Evolutionary conservation across 92 coral and sea anemone species (phyloP).

Genomic region (Palythoa grandis): DNA sequence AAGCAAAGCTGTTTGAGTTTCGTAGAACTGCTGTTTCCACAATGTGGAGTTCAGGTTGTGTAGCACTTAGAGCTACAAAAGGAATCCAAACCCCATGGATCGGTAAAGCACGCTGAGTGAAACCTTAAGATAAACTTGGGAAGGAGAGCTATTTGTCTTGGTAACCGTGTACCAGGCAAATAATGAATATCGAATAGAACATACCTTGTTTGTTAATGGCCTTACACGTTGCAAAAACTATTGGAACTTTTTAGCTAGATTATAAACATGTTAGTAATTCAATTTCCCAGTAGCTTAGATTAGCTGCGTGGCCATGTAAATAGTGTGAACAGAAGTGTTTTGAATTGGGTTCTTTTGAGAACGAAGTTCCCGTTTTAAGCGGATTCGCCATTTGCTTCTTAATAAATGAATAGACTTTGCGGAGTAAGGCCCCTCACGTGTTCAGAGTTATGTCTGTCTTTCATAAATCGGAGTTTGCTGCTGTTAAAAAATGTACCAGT

Average conservation of each 20-base stretch:
- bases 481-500: no score
- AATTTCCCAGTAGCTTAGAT: background rate
- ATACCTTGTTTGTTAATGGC: constrained; percentile 8
- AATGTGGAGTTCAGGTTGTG: background rate
- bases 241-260: constrained; percentile 5
- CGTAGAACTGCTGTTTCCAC: background rate
- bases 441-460: background rate
- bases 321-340: constrained; percentile 31
- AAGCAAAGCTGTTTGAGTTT: background rate
- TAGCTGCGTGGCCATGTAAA: constrained; percentile 32
- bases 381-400: constrained; percentile 1
- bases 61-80: background rate
- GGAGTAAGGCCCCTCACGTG: background rate
- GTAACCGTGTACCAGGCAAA: background rate
- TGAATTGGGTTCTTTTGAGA: constrained; percentile 28
- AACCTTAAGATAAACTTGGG: background rate
- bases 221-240: background rate
- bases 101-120: background rate
- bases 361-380: constrained; percentile 9
- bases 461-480: background rate
- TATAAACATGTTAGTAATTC: constrained; percentile 3
- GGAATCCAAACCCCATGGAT: background rate
- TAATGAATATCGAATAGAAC: background rate
- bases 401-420: background rate
- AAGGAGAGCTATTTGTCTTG: background rate